Conservation (phyloP, 2,797 vertebrate genomes). For the Tokudaia tokunoshimensis region DNA sequence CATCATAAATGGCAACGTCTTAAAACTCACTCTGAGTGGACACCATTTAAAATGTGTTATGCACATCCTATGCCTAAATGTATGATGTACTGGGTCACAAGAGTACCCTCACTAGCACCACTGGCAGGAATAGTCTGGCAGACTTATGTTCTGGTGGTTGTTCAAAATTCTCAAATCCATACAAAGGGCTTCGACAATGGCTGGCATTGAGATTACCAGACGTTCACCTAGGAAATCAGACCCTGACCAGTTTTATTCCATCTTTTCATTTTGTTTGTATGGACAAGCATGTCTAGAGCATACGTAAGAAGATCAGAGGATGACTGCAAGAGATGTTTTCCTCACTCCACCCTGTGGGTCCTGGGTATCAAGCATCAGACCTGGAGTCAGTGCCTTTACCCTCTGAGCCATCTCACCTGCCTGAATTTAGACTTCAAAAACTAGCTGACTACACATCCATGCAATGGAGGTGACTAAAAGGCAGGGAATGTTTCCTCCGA, state of each 20-base stretch:
- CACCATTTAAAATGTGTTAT: constrained; percentile 12
- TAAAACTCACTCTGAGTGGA: constrained; percentile 36
- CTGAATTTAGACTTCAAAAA: constrained; percentile 8
- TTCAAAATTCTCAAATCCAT: background rate
- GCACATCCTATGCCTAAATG: background rate
- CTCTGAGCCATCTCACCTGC: background rate
- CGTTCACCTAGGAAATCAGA: background rate
- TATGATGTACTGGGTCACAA: background rate
- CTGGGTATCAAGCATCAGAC: background rate
- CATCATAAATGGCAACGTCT: background rate
- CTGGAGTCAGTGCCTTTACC: background rate
- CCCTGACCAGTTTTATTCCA: background rate
- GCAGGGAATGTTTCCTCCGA: background rate
- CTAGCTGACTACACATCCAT: background rate
- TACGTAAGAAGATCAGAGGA: background rate
- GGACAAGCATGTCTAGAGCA: accelerated
- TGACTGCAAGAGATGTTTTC: background rate
- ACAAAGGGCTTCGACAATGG: background rate
- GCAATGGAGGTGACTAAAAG: accelerated
- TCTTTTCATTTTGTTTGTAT: background rate
- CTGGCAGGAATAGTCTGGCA: background rate
- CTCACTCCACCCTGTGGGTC: background rate
- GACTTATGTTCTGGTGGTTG: background rate
- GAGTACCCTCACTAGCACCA: background rate
- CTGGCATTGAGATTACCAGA: background rate